These are phyloP conservation scores for Nomada goodeniana DNA, from an alignment of 2,888 invertebrate species.

Conservation along the genomic window DNA sequence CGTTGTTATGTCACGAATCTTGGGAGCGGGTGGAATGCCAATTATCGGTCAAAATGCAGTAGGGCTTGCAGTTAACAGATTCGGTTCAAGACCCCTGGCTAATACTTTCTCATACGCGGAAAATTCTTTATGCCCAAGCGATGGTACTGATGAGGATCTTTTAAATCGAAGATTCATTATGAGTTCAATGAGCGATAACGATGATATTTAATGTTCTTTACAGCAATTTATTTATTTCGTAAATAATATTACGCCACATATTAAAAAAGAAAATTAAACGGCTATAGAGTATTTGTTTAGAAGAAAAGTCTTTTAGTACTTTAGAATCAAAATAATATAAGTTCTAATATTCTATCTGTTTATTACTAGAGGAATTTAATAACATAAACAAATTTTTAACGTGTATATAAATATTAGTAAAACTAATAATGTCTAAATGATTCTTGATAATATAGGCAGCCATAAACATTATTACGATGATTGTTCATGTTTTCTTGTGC, in stretches of 20 bases:
- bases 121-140: conserved; percentile 75
- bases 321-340: conserved; percentile 46
- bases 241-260: conserved; percentile 18
- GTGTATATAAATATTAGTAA: conserved; percentile 55
- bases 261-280: conserved; percentile 25
- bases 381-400: conserved; percentile 38
- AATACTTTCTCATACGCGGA: conserved; percentile 73
- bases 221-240: not conserved
- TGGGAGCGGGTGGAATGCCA: conserved; percentile 79
- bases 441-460: conserved; percentile 30
- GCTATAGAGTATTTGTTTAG: conserved; percentile 35
- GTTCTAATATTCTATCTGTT: conserved; percentile 32
- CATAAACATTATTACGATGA: conserved; percentile 33
- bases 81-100: conserved; percentile 76
- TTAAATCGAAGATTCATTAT: conserved; percentile 78
- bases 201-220: conserved; percentile 73
- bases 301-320: conserved; percentile 28
- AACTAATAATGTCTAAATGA: conserved; percentile 28
- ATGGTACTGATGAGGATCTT: conserved; percentile 76
- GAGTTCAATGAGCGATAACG: conserved; percentile 79
- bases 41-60: conserved; percentile 81
- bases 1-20: conserved; percentile 71
- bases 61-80: conserved; percentile 81
- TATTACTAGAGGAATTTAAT: conserved; percentile 27
- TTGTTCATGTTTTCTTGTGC: conserved; percentile 62